phyloP scores from a whole-genome alignment of 1,140 invertebrate genomes.

The Lordiphosa collinella region DNA sequence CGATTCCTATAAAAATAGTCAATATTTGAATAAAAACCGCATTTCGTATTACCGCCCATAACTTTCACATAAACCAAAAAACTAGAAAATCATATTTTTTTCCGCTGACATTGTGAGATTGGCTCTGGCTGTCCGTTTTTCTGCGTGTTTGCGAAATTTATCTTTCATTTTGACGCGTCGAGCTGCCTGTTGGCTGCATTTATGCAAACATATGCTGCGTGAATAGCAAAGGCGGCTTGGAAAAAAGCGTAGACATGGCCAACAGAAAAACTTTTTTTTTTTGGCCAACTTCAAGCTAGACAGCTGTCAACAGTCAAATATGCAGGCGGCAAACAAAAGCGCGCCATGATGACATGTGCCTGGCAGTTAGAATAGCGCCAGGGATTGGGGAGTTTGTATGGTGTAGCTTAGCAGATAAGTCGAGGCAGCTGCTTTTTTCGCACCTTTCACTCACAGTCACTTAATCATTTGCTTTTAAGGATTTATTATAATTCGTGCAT shows the following conservation, averaged over 20 bases:
- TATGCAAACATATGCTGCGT: conserved; percentile 72
- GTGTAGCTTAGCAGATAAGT: conserved; percentile 10
- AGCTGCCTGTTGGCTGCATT: conserved; percentile 39
- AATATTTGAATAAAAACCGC: no score
- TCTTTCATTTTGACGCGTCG: conserved; percentile 58
- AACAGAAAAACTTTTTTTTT: conserved; percentile 22
- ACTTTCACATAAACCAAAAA: no score
- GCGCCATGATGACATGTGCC: conserved; percentile 27
- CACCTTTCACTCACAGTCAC: conserved; percentile 26
- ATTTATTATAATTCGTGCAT: conserved; percentile 60
- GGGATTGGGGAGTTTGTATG: neutral
- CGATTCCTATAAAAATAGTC: no score
- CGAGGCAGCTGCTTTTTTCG: conserved; percentile 5
- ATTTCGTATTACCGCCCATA: no score
- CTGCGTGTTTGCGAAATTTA: conserved; percentile 59
- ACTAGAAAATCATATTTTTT: no score
- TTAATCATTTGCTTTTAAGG: conserved; percentile 20
- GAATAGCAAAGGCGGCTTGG: conserved; percentile 35
- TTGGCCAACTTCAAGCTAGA: conserved; percentile 19
- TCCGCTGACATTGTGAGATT: neutral
- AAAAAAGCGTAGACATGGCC: conserved; percentile 10
- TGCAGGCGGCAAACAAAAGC: conserved; percentile 41
- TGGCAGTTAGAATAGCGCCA: neutral
- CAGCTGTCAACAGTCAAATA: conserved; percentile 70
- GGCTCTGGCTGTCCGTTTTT: neutral